phyloP scores from a whole-genome alignment of 2,797 vertebrate species.

The Calcarius lapponicus region DNA sequence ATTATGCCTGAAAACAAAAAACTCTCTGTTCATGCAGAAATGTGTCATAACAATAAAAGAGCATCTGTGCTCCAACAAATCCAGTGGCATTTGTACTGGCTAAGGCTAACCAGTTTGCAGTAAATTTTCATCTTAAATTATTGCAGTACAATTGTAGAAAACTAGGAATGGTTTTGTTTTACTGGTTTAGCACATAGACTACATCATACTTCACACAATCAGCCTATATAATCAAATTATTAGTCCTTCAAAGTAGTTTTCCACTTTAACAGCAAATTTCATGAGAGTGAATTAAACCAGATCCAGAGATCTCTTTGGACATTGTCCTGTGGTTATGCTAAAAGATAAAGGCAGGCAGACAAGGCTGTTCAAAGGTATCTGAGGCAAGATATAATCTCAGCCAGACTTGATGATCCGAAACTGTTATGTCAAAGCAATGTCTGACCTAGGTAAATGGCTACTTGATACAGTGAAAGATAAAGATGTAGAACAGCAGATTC shows the following conservation, averaged over 20 bases:
- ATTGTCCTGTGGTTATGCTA: background rate
- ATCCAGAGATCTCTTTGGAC: background rate
- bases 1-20: slow-evolving; percentile 2
- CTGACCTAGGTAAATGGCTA: background rate
- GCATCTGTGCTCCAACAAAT: background rate
- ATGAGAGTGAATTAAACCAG: background rate
- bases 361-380: background rate
- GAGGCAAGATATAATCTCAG: background rate
- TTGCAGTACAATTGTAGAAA: background rate
- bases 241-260: background rate
- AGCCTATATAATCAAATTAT: background rate
- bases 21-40: background rate
- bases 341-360: background rate
- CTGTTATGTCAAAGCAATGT: background rate
- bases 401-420: background rate
- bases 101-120: background rate
- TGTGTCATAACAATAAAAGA: slow-evolving; percentile 7
- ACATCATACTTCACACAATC: background rate
- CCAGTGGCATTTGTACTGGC: background rate
- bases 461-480: background rate
- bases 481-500: background rate
- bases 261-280: background rate
- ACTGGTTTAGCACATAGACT: background rate
- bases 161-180: background rate
- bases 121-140: background rate